Conservation (phyloP, 2,113 vertebrate genomes). For the Chrysochloris asiatica region DNA sequence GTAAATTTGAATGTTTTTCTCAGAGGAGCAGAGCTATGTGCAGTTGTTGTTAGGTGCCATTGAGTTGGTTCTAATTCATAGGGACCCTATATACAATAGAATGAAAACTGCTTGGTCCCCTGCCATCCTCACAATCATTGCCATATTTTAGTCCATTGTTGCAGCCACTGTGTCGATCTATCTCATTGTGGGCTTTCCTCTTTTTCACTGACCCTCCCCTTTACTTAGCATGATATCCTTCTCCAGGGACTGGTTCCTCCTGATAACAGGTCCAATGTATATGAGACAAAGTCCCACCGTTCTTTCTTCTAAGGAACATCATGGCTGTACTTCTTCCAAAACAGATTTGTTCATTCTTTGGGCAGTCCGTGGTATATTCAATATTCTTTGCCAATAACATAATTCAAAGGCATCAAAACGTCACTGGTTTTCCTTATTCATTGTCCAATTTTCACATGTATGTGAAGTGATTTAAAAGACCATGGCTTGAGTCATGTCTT, state of each 20-base stretch:
- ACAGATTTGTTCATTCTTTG: too few relatives aligned
- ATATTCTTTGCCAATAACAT: background rate
- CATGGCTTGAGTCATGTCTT: background rate
- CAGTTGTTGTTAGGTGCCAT: background rate
- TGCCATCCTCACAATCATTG: background rate
- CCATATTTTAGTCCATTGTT: background rate
- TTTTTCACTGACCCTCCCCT: background rate
- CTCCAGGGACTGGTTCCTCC: background rate
- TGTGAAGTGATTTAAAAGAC: background rate
- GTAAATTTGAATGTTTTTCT: background rate
- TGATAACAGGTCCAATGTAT: background rate
- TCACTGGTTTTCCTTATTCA: background rate
- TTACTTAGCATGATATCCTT: background rate
- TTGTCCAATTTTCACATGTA: background rate
- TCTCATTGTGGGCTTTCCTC: background rate
- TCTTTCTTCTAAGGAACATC: background rate
- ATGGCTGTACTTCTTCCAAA: background rate
- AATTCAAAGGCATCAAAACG: background rate
- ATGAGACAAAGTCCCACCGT: background rate
- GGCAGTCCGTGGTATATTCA: background rate
- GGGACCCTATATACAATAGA: background rate
- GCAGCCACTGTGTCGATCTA: background rate
- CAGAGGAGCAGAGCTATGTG: background rate
- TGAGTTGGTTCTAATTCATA: background rate
- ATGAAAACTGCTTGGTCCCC: background rate